These are phyloP conservation scores for Muscicapa striata DNA, from an alignment of 2,797 vertebrate genomes.

Conservation along the genomic window DNA sequence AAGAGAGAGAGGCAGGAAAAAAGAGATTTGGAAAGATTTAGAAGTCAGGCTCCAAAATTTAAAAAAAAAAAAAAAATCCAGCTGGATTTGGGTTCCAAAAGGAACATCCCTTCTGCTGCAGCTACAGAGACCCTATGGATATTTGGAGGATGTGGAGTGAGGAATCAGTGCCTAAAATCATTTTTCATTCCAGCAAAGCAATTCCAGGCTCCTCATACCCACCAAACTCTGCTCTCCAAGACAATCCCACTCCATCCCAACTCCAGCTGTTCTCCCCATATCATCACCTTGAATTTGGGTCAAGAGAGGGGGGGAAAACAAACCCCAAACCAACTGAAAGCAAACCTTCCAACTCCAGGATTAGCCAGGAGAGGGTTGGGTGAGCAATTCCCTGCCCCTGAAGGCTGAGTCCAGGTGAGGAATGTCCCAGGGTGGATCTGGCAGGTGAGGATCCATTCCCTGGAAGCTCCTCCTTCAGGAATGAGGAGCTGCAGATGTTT, in stretches of 20 bases:
- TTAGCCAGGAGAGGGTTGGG: neutral
- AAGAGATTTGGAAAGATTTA: neutral
- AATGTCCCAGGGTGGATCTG: neutral
- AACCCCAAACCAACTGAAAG: fast-evolving
- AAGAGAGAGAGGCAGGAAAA: neutral
- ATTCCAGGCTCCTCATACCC: neutral
- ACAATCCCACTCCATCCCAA: neutral
- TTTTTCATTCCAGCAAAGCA: neutral
- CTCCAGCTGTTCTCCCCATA: neutral
- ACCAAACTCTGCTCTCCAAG: neutral
- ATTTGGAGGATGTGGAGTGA: neutral
- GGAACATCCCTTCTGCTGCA: neutral
- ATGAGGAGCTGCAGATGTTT: neutral
- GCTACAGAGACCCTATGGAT: fast-evolving
- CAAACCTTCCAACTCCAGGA: neutral
- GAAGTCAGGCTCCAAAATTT: neutral
- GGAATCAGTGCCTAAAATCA: neutral
- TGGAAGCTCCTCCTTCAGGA: neutral
- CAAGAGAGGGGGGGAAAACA: neutral
- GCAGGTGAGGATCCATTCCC: neutral
- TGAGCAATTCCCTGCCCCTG: neutral
- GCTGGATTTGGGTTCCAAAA: neutral
- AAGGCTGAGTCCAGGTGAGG: neutral
- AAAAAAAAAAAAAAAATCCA: neutral
- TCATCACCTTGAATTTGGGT: neutral